A percentile compares a stretch with the other conserved stretches of the same genome.
These are phyloP conservation scores for Antrozous pallidus DNA, from an alignment of 2,797 vertebrate genomes.

Conservation along the genomic window DNA sequence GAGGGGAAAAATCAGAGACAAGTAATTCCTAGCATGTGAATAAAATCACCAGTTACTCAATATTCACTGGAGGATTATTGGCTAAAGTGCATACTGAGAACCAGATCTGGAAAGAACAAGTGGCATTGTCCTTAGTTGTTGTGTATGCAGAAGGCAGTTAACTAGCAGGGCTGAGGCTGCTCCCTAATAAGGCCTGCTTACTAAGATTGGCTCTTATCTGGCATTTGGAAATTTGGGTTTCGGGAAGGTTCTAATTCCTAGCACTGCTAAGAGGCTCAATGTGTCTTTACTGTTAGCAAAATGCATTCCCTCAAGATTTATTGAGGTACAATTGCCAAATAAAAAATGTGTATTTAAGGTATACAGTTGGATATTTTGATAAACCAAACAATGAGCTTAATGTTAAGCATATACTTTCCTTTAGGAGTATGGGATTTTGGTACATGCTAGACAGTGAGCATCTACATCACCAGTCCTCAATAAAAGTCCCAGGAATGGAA, in stretches of 20 bases:
- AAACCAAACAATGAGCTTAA: background rate
- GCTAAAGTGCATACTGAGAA: background rate
- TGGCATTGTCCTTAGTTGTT: background rate
- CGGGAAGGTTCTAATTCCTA: background rate
- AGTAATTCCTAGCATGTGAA: background rate
- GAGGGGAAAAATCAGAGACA: background rate
- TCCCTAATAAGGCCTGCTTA: background rate
- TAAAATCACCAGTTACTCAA: background rate
- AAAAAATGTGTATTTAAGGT: background rate
- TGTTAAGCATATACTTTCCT: background rate
- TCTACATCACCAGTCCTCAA: background rate
- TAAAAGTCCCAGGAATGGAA: background rate
- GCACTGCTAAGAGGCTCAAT: background rate
- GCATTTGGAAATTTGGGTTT: background rate
- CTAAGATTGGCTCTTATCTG: background rate
- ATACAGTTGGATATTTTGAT: background rate
- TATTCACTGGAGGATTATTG: background rate
- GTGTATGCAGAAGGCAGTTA: background rate
- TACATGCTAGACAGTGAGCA: background rate
- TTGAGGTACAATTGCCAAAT: background rate
- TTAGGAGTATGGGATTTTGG: background rate
- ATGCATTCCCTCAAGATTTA: background rate
- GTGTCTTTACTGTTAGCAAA: background rate
- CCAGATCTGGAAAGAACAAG: background rate
- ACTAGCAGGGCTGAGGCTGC: background rate